Conservation (phyloP, 2,888 invertebrate species). For the Epirrita christyi region DNA sequence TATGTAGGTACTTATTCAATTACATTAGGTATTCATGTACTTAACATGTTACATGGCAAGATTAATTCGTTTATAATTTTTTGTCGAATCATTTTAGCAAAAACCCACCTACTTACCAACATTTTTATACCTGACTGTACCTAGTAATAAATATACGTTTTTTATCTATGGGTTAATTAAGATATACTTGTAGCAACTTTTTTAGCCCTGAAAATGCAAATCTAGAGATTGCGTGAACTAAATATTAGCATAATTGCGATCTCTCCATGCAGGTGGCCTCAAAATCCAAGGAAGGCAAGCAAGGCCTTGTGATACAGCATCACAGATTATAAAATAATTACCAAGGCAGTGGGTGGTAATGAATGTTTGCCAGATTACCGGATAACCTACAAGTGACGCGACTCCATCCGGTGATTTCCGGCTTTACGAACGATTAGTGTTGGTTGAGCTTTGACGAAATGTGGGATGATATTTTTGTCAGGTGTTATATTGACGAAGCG, state of each 20-base stretch:
- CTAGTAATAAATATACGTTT: too few relatives aligned
- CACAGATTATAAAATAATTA: conserved; percentile 17
- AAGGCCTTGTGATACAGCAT: conserved; percentile 22
- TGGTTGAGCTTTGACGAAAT: conserved; percentile 17
- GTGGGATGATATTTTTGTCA: conserved; percentile 22
- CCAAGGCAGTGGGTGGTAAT: conserved; percentile 28
- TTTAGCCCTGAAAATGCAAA: conserved; percentile 1
- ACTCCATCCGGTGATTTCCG: conserved; percentile 23
- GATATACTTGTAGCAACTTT: too few relatives aligned
- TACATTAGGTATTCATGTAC: too few relatives aligned
- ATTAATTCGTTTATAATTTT: too few relatives aligned
- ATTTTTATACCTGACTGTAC: too few relatives aligned
- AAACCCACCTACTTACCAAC: too few relatives aligned
- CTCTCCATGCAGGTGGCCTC: conserved; percentile 21
- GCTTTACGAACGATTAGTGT: conserved; percentile 28
- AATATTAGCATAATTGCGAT: conserved; percentile 13
- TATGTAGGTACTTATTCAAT: too few relatives aligned
- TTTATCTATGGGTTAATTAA: too few relatives aligned
- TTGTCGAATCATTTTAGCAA: too few relatives aligned
- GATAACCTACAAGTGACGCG: conserved; percentile 27
- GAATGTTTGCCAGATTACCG: conserved; percentile 28
- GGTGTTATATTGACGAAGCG: neutral
- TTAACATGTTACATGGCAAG: too few relatives aligned
- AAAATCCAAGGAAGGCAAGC: conserved; percentile 21
- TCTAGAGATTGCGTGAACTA: conserved; percentile 4